A percentile compares a stretch with the other conserved stretches of the same genome.
Evolutionary conservation across 2,888 invertebrate species (phyloP).

Genomic region (Stegana nigrithorax): DNA sequence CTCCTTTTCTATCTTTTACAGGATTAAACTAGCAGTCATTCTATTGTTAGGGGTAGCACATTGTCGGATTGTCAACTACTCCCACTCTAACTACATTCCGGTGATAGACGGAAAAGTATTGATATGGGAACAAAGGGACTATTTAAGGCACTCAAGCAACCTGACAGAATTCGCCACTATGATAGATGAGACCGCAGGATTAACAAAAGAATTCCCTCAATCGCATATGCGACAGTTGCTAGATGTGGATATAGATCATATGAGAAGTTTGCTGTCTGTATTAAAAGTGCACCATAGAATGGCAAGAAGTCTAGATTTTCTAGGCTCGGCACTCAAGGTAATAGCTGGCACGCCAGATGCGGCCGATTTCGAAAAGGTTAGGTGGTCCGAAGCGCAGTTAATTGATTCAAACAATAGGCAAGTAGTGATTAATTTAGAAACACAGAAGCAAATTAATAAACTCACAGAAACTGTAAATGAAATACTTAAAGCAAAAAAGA

Average conservation of each 20-base stretch:
- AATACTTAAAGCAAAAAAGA: constrained; percentile 3
- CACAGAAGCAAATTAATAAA: constrained; percentile 6
- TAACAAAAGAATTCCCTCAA: neutral
- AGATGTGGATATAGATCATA: neutral
- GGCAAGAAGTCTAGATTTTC: constrained; percentile 1
- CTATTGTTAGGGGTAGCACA: neutral
- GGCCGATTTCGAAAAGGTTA: constrained; percentile 11
- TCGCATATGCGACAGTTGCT: neutral
- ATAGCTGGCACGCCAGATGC: constrained; percentile 18
- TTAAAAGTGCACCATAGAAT: neutral
- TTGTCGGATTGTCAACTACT: neutral
- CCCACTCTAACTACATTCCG: too few relatives aligned
- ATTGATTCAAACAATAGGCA: constrained; percentile 19
- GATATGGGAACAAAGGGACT: neutral
- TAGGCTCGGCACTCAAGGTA: constrained; percentile 20
- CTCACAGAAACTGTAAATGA: constrained; percentile 9
- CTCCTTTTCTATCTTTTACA: neutral
- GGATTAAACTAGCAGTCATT: neutral
- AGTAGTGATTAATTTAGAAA: neutral
- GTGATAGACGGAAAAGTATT: constrained; percentile 1
- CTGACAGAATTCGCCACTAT: neutral
- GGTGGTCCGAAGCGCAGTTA: neutral
- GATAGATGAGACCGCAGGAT: neutral
- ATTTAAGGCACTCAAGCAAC: neutral
- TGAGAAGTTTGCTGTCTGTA: neutral